phyloP scores from a whole-genome alignment of 2,888 invertebrate species.

The Mimumesa dahlbomi region DNA sequence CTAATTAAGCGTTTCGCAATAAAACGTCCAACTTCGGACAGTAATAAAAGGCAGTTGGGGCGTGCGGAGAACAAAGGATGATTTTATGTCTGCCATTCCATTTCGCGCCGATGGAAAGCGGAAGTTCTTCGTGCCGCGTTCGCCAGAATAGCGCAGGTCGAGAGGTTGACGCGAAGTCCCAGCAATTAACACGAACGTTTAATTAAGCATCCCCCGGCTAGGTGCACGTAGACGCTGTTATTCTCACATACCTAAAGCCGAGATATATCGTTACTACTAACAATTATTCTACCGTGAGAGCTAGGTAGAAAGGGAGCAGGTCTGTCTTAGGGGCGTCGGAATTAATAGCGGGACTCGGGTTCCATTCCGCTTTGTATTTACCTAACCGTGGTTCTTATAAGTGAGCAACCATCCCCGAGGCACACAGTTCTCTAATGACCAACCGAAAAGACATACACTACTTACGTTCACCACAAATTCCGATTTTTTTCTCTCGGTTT shows the following conservation, averaged over 20 bases:
- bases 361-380: slow-evolving; percentile 45
- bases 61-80: slow-evolving; percentile 28
- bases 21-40: slow-evolving; percentile 22
- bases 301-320: slow-evolving; percentile 52
- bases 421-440: slow-evolving; percentile 3
- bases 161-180: slow-evolving; percentile 73
- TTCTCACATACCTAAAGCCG: slow-evolving; percentile 74
- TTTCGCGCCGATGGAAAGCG: slow-evolving; percentile 61
- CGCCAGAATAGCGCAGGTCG: slow-evolving; percentile 57
- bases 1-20: slow-evolving; percentile 24
- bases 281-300: slow-evolving; percentile 71
- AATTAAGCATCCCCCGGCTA: slow-evolving; percentile 73
- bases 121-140: slow-evolving; percentile 59
- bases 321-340: slow-evolving; percentile 70
- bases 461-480: neutral
- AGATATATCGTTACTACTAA: slow-evolving; percentile 76
- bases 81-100: slow-evolving; percentile 50
- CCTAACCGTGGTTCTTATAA: slow-evolving; percentile 50
- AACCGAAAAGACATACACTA: neutral
- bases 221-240: slow-evolving; percentile 72
- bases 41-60: slow-evolving; percentile 11
- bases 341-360: slow-evolving; percentile 67
- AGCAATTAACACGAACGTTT: slow-evolving; percentile 78
- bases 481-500: neutral
- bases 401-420: slow-evolving; percentile 12